Base-by-base conservation (phyloP, 2,797 vertebrate genomes). In the Malurus splendens region DNA sequence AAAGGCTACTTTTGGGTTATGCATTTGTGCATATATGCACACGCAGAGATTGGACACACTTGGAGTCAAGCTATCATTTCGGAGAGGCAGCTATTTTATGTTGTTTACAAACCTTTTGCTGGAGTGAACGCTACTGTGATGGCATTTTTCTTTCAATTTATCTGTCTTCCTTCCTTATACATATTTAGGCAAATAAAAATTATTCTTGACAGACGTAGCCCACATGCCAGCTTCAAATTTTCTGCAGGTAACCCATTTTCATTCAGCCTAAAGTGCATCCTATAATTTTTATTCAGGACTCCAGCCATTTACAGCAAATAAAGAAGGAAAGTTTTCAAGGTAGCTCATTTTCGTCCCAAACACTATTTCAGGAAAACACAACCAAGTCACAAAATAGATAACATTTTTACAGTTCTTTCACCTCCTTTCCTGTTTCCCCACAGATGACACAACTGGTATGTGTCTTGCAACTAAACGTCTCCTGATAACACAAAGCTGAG, bases 121-220 rank as follows among this genome's bases (percentile, higher is more conserved):
- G 88, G 73, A 94, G 59, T 72, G 76, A 96, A 92, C 2, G 5
- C 87, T 94, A 90, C 86, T 91, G 76, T 90, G 86, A 95, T 90
- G 89, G 88, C 50, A 89, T 93, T 95, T 96, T 89, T 93, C 87
- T 96, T 93, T 94, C 95, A 70, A 84, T 96, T 94, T 95, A 88
- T 96, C 89, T 93, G 60, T 90, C 92, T 95, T 93, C 67, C 44
- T 91, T 74, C 89, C 81, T 94, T 94, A 94, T 87, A 94, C 80
- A 87, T 90, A 96, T 87, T 94, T 94, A 96, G 94, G 93, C 90
- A 96, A 96, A 97, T 95, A 96, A 96, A 96, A 96, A 94, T 83
- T 39, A 95, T 93, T 95, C 80, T 95, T 95, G 94, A 92, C 87
- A 94, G 89, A 94, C 27, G 12, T 93, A 93, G 79, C 55, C 86